Base-by-base conservation (phyloP, 2,888 invertebrate genomes). In the Watsonalla binaria region DNA sequence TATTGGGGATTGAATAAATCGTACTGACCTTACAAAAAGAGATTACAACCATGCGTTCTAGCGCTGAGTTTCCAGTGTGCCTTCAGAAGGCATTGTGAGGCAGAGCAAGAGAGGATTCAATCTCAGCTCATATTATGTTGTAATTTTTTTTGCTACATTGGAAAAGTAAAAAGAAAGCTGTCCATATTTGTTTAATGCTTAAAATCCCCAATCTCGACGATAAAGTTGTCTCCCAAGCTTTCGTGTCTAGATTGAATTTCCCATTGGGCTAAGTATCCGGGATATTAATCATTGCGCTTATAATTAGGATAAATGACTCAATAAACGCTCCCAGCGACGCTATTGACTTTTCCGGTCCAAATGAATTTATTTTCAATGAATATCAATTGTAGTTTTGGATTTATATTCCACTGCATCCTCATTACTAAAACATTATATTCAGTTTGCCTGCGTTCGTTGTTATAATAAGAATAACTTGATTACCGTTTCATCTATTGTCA, bases 201-300 rank as follows among this genome's bases (percentile, higher is more conserved):
- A 37, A 37, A 5, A 37, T 37, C 37, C 37, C 8, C 7, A 6
- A 5, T 8, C 5, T 37, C 4, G 5, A 7, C 11, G 11, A 42
- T 15, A n/a, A 11, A 47, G 15, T 45, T 62, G 58, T 56, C 57
- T 48, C 51, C 55, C 64, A 66, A 71, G 68, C 61, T 65, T 63
- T 65, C 62, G 62, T 68, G 65, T 70, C 68, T 63, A 65, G 62
- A 65, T 73, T 62, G 63, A 60, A 63, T 65, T 75, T 78, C 79
- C 85, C 81, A 80, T 79, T 74, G 72, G 67, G 70, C 74, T 75
- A 76, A 80, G 78, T 85, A 84, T 85, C 84, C 88, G 83, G 85
- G 82, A 84, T 84, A 86, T 87, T 84, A 88, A 87, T 89, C 86
- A 88, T 83, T 78, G 76, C 68, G 65, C 70, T 79, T 75, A 77